A percentile compares a stretch with the other conserved stretches of the same genome.
Evolutionary conservation across 2,888 invertebrate genomes (phyloP).

Genomic region (Hydrotaea diabolus): DNA sequence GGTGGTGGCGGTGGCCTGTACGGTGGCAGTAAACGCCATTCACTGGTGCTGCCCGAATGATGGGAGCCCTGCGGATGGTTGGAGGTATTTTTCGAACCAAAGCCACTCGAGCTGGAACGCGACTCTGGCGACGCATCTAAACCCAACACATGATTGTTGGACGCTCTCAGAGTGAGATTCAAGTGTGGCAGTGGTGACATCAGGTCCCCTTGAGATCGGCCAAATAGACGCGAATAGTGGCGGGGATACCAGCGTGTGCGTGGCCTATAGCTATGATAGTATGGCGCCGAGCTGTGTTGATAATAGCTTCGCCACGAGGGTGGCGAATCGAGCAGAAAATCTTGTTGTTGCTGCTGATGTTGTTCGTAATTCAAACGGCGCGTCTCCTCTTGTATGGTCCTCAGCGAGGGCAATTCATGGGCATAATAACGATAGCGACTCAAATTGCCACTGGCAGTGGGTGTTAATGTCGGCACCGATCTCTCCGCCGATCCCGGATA

Average conservation of each 20-base stretch:
- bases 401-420: conserved; percentile 87
- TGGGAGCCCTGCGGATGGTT: conserved; percentile 89
- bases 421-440: conserved; percentile 83
- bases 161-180: conserved; percentile 77
- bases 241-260: conserved; percentile 85
- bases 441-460: conserved; percentile 84
- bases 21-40: conserved; percentile 88
- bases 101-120: conserved; percentile 93
- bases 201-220: conserved; percentile 86
- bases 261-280: conserved; percentile 82
- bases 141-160: conserved; percentile 71
- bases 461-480: conserved; percentile 86
- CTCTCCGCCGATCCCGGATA: conserved; percentile 90
- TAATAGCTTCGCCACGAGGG: conserved; percentile 82
- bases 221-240: conserved; percentile 85
- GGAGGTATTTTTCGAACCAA: conserved; percentile 94
- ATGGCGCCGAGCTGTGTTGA: conserved; percentile 77
- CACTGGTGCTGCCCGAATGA: conserved; percentile 87
- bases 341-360: conserved; percentile 54
- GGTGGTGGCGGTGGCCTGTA: conserved; percentile 88
- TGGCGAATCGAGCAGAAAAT: conserved; percentile 84
- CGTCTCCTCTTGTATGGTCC: conserved; percentile 88
- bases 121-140: conserved; percentile 93
- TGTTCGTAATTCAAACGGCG: conserved; percentile 80
- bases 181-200: conserved; percentile 84